phyloP scores from a whole-genome alignment of 2,888 invertebrate species.

The Latrodectus hesperus region DNA sequence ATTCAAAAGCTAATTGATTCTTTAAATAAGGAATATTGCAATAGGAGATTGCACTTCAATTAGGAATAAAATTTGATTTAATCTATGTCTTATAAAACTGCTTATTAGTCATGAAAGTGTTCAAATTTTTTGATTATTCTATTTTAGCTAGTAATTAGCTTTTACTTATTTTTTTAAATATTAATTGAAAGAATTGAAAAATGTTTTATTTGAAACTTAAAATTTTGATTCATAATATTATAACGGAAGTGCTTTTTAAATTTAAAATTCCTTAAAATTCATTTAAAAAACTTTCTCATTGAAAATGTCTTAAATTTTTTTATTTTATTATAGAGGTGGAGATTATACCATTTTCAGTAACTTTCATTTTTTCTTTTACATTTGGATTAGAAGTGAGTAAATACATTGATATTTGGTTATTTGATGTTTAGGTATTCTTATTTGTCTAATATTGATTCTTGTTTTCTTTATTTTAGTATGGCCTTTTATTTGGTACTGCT shows the following conservation, averaged over 20 bases:
- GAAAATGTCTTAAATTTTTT: not conserved
- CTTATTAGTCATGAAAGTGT: too few relatives aligned
- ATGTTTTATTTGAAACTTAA: not conserved
- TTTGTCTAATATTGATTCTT: not conserved
- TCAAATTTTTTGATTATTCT: too few relatives aligned
- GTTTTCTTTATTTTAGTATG: slow-evolving; percentile 81
- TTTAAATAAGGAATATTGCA: too few relatives aligned
- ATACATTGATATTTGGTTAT: not conserved
- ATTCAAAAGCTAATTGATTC: too few relatives aligned
- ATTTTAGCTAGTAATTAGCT: not conserved
- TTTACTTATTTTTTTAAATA: not conserved
- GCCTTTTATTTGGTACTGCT: slow-evolving; percentile 88
- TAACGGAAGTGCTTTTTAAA: not conserved
- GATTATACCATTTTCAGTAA: slow-evolving; percentile 88
- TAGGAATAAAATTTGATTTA: too few relatives aligned
- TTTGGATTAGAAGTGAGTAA: slow-evolving; percentile 81
- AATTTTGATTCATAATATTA: not conserved
- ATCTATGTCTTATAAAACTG: too few relatives aligned
- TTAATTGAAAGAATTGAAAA: not conserved
- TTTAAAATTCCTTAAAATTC: not conserved
- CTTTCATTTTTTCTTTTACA: slow-evolving; percentile 88
- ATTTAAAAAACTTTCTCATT: not conserved
- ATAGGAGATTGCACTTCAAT: too few relatives aligned
- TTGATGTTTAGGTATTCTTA: not conserved
- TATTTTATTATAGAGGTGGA: slow-evolving; percentile 83